Evolutionary conservation across 1,140 invertebrate species (phyloP).

Genomic region (Pachyrhynchus sulphureomaculatus): DNA sequence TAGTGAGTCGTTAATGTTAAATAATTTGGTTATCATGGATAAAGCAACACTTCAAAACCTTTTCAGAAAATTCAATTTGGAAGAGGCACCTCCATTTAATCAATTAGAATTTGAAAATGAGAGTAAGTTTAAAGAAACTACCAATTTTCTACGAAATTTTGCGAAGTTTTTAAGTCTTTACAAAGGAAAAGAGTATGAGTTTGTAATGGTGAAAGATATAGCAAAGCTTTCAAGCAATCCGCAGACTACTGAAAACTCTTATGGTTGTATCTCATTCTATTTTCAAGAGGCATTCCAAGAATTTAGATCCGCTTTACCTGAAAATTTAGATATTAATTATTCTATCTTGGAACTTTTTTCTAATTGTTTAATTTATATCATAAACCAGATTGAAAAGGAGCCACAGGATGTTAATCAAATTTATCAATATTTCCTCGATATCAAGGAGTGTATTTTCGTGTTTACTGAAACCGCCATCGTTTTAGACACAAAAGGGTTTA

Average conservation of each 20-base stretch:
- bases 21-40: neutral
- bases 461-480: too few relatives aligned
- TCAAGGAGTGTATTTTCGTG: too few relatives aligned
- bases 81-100: neutral
- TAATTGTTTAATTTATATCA: too few relatives aligned
- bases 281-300: neutral
- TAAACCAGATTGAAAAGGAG: too few relatives aligned
- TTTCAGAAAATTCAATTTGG: neutral
- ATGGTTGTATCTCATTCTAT: neutral
- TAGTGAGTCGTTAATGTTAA: too few relatives aligned
- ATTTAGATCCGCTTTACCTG: neutral
- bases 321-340: too few relatives aligned
- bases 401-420: too few relatives aligned
- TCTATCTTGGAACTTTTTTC: too few relatives aligned
- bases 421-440: too few relatives aligned
- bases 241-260: neutral
- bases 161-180: neutral
- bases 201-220: neutral
- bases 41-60: neutral
- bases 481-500: too few relatives aligned
- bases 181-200: neutral
- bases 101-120: neutral
- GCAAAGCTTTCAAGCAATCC: neutral
- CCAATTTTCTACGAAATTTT: neutral
- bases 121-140: neutral